Evolutionary conservation across 2,113 vertebrate species (phyloP).

Genomic region (Todiramphus saurophagus): DNA sequence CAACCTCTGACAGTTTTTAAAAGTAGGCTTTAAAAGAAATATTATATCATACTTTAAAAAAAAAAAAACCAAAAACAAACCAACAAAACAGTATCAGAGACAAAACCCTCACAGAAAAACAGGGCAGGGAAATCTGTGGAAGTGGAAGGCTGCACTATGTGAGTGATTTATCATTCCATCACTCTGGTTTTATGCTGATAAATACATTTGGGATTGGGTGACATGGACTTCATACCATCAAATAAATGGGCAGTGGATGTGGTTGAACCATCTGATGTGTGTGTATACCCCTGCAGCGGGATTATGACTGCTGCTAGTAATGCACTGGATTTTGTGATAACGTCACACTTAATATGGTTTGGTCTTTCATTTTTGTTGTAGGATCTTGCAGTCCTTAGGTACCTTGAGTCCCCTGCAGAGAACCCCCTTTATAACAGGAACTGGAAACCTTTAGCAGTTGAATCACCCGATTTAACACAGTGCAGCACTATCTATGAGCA

Average conservation of each 20-base stretch:
- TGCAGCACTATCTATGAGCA: not conserved
- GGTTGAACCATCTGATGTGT: not conserved
- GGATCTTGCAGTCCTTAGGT: no score
- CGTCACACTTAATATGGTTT: not conserved
- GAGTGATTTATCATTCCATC: not conserved
- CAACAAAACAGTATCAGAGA: not conserved
- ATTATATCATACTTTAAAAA: not conserved
- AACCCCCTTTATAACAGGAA: not conserved
- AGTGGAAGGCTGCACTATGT: not conserved
- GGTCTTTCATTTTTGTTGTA: not conserved
- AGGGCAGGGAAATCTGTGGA: not conserved
- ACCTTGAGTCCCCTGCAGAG: not conserved
- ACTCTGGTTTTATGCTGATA: not conserved
- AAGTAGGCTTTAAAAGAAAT: conserved; percentile 59
- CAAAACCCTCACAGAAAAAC: not conserved
- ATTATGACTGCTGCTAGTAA: not conserved
- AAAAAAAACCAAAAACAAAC: not conserved
- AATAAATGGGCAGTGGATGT: not conserved
- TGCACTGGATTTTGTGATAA: not conserved
- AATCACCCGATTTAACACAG: not conserved
- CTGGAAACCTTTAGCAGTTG: not conserved
- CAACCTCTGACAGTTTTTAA: conserved; percentile 66
- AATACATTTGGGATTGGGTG: not conserved
- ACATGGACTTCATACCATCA: not conserved
- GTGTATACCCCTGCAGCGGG: not conserved